These are phyloP conservation scores for Eremophila alpestris DNA, from an alignment of 2,797 vertebrate species.

Conservation along the genomic window DNA sequence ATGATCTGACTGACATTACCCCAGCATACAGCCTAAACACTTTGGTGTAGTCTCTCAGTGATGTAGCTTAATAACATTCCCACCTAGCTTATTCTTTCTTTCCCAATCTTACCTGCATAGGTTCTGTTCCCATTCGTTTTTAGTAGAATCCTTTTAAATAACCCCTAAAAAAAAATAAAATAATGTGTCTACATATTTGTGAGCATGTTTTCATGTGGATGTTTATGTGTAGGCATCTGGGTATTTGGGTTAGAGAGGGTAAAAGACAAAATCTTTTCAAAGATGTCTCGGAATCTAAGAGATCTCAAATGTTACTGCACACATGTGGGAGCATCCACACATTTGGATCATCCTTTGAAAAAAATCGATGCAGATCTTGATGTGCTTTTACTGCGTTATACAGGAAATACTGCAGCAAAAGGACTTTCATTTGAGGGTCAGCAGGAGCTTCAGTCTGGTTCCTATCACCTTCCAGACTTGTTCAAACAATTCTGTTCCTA, in stretches of 20 bases:
- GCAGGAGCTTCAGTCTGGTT: background rate
- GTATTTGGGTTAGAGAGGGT: background rate
- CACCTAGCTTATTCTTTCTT: background rate
- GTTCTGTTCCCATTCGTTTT: fast-evolving
- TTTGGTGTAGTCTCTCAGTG: background rate
- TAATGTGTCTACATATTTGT: background rate
- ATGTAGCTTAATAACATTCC: background rate
- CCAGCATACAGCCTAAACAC: background rate
- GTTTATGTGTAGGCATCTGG: too few relatives aligned
- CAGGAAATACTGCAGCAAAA: background rate
- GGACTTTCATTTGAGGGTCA: background rate
- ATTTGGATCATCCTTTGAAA: background rate
- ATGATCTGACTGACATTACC: background rate
- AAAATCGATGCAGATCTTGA: background rate
- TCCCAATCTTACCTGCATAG: background rate
- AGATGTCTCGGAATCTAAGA: background rate
- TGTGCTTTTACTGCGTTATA: background rate
- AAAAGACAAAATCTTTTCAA: background rate
- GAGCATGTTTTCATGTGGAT: background rate
- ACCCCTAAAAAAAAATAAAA: background rate
- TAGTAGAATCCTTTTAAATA: background rate
- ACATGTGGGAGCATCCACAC: too few relatives aligned
- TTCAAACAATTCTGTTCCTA: background rate
- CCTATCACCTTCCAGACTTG: background rate
- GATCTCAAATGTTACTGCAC: background rate